Base-by-base conservation (phyloP, 2,888 invertebrate genomes). In the Lasioglossum zephyrum region DNA sequence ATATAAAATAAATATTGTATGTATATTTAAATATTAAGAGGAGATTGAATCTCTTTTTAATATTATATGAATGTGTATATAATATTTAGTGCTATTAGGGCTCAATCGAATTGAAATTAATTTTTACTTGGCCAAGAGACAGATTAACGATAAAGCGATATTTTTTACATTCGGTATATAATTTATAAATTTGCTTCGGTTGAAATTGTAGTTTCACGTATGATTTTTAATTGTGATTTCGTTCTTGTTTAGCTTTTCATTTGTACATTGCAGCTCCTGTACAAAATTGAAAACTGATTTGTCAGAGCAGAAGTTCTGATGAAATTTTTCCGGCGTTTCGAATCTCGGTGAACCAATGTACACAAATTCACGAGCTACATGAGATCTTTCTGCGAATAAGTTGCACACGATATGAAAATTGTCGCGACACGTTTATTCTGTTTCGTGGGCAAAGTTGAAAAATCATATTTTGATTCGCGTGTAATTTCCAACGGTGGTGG, bases 401-500 rank as follows among this genome's bases (percentile, higher is more conserved):
- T 63, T 63, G 31, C 18, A 6, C 41, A 8, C 44, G 31, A 44
- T 63, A 9, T 8, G 66, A 22, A 57, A 76, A 31, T 47, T 76
- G 9, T 6, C 18, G 44, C 57, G 66, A 60, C 57, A 72, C 57
- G 76, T 70, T 70, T 53, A 18, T 16, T 9, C 22, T 22, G 78
- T 75, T 79, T 66, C 13, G 16, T 53, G 11, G 1, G 31, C 2
- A 22, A 74, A 70, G 73, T 76, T 66, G 63, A 81, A 85, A 85
- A 85, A 79, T 74, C 79, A 77, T 77, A 82, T 79, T 87, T 85
- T 79, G 47, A 77, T 73, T 70, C 4, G 49, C 66, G 79, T 49
- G 73, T 81, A 79, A 81, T 81, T 79, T 77, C 41, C 49, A 69
- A 69, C 72, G 31, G 13, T 60, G 75, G 47, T 36, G 85, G 73